A percentile compares a stretch with the other conserved stretches of the same genome.
These are phyloP conservation scores for Ursus arctos DNA, from an alignment of 2,113 vertebrate genomes.

Conservation along the genomic window DNA sequence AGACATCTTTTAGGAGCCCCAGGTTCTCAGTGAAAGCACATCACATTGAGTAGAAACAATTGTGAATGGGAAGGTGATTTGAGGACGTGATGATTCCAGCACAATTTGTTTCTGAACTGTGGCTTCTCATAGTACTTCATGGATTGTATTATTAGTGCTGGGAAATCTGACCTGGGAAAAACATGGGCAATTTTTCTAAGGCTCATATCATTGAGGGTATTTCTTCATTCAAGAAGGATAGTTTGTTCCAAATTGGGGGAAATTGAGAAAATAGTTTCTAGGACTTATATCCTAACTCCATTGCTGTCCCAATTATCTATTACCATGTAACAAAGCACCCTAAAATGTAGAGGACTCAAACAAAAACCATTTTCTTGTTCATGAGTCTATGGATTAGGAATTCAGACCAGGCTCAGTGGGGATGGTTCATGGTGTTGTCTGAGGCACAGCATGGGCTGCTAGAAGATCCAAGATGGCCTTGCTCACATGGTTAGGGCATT, in stretches of 20 bases:
- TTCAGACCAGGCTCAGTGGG: background rate
- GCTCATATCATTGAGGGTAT: background rate
- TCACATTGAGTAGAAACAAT: background rate
- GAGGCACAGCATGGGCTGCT: background rate
- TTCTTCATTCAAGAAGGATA: conserved; percentile 12
- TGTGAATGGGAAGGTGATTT: background rate
- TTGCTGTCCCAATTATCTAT: background rate
- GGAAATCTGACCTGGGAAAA: conserved; percentile 30
- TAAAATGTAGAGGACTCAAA: conserved; percentile 2
- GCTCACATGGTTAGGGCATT: background rate
- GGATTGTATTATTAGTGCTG: background rate
- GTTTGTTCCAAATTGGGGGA: background rate
- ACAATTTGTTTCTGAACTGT: background rate
- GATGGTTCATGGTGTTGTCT: background rate
- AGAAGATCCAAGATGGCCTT: background rate
- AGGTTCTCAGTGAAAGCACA: background rate
- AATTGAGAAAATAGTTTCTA: background rate
- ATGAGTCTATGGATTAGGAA: background rate
- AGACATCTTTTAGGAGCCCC: background rate
- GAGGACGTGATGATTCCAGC: background rate
- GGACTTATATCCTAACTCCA: background rate
- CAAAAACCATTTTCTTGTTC: background rate
- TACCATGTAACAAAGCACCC: background rate
- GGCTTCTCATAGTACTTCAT: background rate
- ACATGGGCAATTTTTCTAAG: background rate